Evolutionary conservation across 2,113 vertebrate species (phyloP), one percentile per base, ranked within the genome.

Genomic region (Speoplatyrhinus poulsoni): DNA sequence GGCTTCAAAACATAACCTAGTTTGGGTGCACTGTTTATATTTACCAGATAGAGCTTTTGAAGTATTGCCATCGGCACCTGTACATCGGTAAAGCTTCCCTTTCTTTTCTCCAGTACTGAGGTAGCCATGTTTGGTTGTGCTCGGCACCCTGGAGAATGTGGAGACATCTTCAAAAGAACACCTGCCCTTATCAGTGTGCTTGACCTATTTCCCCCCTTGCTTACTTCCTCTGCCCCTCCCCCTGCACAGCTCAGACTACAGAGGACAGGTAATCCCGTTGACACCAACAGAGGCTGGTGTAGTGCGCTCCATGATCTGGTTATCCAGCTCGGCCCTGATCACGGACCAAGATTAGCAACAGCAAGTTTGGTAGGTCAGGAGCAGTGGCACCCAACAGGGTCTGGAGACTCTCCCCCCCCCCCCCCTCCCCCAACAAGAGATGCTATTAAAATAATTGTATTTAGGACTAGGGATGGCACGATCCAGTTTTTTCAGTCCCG

Each of bases 91-190:
- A 11, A 58, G 9, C 3, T 41, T 67, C 53, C 57, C 11, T 46
- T 26, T 57, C 58, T 26, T 32, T 64, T 17, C 60, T 33, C 41
- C 46, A 11, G n/a, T 19, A 77, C 67, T 62, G 32, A 71, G 71
- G 67, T 62, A 63, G 61, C 59, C 72, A 73, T 83, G 52, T 83
- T 88, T 82, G 1, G 65, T 62, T 47, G 67, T 64, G 66, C 76
- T 72, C 12, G 62, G 46, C 70, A 50, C 80, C 72, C 72, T n/a
- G 1, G 76, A 85, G 73, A 84, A 62, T 84, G 70, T 70, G 67
- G 77, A 84, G 75, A 93, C 91, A 90, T 89, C 88, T 92, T 90
- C 74, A 77, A 88, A 83, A 74, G 79, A 67, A 50, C 80, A 90
- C 65, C 80, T 85, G 75, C 82, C 76, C 86, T 89, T 91, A 89